These are phyloP conservation scores for Silurus asotus DNA, from an alignment of 2,113 vertebrate species.

Conservation along the genomic window DNA sequence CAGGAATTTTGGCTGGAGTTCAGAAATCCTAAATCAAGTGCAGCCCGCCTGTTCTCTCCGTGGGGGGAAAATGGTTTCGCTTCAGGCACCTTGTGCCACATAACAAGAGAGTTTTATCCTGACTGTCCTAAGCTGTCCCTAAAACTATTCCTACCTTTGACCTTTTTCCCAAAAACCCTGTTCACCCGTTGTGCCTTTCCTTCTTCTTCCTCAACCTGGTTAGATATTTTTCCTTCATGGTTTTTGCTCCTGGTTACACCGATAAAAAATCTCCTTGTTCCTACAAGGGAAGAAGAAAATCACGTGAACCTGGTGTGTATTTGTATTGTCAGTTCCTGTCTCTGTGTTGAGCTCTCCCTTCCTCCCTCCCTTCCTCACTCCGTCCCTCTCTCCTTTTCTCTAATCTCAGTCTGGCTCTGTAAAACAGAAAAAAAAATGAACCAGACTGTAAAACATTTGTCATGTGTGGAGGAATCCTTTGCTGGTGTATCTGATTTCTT, in stretches of 20 bases:
- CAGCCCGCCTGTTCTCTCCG: constrained; percentile 59
- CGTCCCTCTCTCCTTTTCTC: background rate
- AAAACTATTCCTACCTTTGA: constrained; percentile 10
- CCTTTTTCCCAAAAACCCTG: constrained; percentile 3
- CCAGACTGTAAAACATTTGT: constrained; percentile 37
- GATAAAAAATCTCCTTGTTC: background rate
- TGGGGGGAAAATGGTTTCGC: constrained; percentile 56
- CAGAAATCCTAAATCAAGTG: constrained; percentile 74
- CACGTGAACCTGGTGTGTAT: background rate
- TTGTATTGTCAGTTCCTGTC: constrained; percentile 7
- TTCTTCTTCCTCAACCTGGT: too few relatives aligned
- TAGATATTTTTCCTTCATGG: background rate
- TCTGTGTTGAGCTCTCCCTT: constrained; percentile 9
- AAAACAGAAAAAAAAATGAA: constrained; percentile 6
- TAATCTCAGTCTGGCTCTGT: constrained; percentile 4
- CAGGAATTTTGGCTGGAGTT: constrained; percentile 75
- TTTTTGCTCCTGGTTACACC: background rate
- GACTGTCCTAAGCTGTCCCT: constrained; percentile 45
- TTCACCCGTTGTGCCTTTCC: background rate
- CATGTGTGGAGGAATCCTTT: constrained; percentile 34
- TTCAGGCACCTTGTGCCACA: constrained; percentile 63
- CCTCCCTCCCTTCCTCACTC: constrained; percentile 12
- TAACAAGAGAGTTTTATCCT: constrained; percentile 20
- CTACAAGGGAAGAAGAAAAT: background rate
- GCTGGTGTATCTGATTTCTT: constrained; percentile 15